Percentiles rank a stretch among this genome's conserved stretches.
Conservation (phyloP, 2,113 vertebrate species). For the Pagrus major region DNA sequence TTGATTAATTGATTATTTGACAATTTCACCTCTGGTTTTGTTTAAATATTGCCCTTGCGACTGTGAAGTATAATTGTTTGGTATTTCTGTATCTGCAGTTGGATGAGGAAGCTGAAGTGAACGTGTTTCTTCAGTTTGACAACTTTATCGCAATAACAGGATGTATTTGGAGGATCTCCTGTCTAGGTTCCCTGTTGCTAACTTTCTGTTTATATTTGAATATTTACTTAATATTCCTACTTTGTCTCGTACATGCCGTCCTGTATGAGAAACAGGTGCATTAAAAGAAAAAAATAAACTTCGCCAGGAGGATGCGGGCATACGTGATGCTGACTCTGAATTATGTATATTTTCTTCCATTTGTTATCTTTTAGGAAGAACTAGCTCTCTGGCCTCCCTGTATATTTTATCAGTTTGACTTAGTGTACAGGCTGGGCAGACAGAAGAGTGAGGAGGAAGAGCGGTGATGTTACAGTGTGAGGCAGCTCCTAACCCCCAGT, state of each 20-base stretch:
- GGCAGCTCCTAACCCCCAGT: conserved; percentile 40
- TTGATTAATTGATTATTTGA: background rate
- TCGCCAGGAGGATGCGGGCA: background rate
- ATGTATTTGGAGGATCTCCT: background rate
- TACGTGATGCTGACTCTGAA: conserved; percentile 25
- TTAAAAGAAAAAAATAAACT: background rate
- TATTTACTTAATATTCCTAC: background rate
- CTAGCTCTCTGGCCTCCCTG: conserved; percentile 7
- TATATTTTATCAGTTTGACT: conserved; percentile 43
- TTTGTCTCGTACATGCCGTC: background rate
- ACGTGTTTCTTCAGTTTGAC: background rate
- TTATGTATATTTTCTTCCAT: conserved; percentile 13
- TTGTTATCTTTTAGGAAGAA: conserved; percentile 19
- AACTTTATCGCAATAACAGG: background rate
- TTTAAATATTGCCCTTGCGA: background rate
- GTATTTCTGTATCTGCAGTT: background rate
- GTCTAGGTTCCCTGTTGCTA: background rate
- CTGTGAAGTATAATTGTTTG: background rate
- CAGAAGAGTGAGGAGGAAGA: conserved; percentile 3
- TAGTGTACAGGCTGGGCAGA: background rate
- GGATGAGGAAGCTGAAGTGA: background rate
- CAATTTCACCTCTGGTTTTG: background rate
- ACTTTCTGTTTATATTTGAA: conserved; percentile 14
- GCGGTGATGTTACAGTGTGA: conserved; percentile 15
- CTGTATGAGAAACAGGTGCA: background rate